These are phyloP conservation scores for Syngnathus scovelli DNA, from an alignment of 2,113 vertebrate species.

Conservation along the genomic window DNA sequence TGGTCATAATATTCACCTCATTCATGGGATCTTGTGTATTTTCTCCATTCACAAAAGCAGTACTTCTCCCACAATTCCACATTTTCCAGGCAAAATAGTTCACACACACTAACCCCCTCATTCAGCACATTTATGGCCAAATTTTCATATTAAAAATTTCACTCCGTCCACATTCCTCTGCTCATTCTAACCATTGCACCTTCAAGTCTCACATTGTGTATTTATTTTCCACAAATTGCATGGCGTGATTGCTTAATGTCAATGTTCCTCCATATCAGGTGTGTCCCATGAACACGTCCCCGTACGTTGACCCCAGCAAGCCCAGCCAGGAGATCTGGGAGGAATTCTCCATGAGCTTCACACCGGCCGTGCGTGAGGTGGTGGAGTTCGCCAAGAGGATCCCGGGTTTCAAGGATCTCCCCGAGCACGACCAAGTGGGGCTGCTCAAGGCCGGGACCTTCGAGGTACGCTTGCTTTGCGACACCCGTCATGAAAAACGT, in stretches of 20 bases:
- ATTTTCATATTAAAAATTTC: no score
- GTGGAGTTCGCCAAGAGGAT: conserved; percentile 96
- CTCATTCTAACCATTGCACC: no score
- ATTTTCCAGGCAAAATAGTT: no score
- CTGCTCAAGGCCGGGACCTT: conserved; percentile 96
- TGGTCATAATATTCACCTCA: no score
- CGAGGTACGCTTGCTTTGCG: conserved; percentile 74
- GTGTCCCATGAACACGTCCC: conserved; percentile 90
- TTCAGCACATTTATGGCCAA: no score
- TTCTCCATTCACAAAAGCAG: no score
- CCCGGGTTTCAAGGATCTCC: conserved; percentile 90
- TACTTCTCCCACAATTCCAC: no score
- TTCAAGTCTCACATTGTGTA: no score
- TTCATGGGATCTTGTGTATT: no score
- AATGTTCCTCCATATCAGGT: conserved; percentile 67
- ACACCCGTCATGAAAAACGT: background rate
- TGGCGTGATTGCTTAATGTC: background rate
- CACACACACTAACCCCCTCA: no score
- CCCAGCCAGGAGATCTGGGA: conserved; percentile 95
- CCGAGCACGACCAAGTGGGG: conserved; percentile 91
- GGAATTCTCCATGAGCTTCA: conserved; percentile 97
- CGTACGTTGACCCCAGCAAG: conserved; percentile 85
- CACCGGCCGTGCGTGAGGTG: conserved; percentile 92
- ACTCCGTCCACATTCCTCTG: no score
- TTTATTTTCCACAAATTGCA: background rate